Conservation (phyloP, 2,113 vertebrate genomes). For the Corvus moneduloides region DNA sequence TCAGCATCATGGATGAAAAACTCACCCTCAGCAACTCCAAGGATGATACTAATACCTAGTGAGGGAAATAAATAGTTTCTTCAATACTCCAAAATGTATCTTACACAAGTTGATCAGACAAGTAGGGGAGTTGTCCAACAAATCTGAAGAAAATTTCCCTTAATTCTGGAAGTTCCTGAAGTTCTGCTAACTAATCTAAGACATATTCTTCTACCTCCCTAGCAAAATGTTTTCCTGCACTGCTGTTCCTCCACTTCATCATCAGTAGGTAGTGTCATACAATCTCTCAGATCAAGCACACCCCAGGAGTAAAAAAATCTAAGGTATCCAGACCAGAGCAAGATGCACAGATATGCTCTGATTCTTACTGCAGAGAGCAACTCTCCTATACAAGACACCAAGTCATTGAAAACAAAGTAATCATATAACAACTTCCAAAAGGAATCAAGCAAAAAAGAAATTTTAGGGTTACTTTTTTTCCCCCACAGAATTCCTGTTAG, state of each 20-base stretch:
- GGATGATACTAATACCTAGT: conserved; percentile 95
- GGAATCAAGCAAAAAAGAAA: background rate
- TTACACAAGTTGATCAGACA: background rate
- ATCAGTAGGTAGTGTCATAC: background rate
- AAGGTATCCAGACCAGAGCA: background rate
- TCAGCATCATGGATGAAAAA: conserved; percentile 97
- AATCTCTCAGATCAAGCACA: background rate
- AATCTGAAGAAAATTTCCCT: background rate
- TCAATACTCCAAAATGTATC: background rate
- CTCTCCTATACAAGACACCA: background rate
- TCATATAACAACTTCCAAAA: background rate
- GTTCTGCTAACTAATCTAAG: background rate
- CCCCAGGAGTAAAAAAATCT: background rate
- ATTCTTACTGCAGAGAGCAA: background rate
- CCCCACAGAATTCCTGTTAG: background rate
- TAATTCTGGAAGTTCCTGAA: background rate
- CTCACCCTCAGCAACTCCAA: conserved; percentile 96
- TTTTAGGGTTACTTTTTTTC: background rate
- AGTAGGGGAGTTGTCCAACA: background rate
- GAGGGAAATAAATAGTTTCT: background rate
- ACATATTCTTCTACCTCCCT: background rate
- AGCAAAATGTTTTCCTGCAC: background rate
- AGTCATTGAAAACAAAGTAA: background rate
- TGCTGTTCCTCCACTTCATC: background rate
- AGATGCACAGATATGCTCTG: background rate